Evolutionary conservation across 2,888 invertebrate species (phyloP), one percentile per base, ranked within the genome.

Genomic region (Drosophila meridiana): DNA sequence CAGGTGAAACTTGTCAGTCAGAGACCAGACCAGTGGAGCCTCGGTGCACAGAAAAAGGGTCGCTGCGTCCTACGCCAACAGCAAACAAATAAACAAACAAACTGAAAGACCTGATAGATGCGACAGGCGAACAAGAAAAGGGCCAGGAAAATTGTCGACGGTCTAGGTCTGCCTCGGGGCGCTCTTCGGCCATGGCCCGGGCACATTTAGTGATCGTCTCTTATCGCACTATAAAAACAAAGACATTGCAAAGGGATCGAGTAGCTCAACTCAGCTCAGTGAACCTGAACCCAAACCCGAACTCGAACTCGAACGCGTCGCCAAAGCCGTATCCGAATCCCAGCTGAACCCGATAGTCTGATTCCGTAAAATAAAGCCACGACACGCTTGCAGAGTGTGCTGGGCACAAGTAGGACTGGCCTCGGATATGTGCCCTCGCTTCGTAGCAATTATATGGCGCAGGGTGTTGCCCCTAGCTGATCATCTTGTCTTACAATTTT

Each of bases 1-100:
- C 87, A 87, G 90, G 87, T 87, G 87, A 87, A 90, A 90, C 90
- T 84, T 89, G 87, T 89, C 87, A 88, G 86, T 84, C 89, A 82
- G 78, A 56, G 64, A 13, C 26, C 45, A 45, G 45, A 28, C 45
- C 45, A 57, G 59, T 65, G 69, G 53, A 73, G 75, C 60, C 61
- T 61, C 48, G 36, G 60, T 26, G 34, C 48, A 70, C 48, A 75
- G 74, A 65, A 78, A 83, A 87, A 84, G 85, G 83, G 87, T 82
- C 86, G 76, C 56, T 78, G 66, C 69, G 75, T 81, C 82, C 82
- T 86, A 77, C 72, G 69, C 69, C 76, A 82, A 82, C 70, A 82
- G 82, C 73, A 70, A 84, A 63, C 69, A 86, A 79, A 76, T 66
- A 82, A 83, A 78, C 64, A 84, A 75, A 76, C 71, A 78, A 36